Evolutionary conservation across 2,797 vertebrate species (phyloP), one percentile per base, ranked within the genome.

Genomic region (Bradypus variegatus): DNA sequence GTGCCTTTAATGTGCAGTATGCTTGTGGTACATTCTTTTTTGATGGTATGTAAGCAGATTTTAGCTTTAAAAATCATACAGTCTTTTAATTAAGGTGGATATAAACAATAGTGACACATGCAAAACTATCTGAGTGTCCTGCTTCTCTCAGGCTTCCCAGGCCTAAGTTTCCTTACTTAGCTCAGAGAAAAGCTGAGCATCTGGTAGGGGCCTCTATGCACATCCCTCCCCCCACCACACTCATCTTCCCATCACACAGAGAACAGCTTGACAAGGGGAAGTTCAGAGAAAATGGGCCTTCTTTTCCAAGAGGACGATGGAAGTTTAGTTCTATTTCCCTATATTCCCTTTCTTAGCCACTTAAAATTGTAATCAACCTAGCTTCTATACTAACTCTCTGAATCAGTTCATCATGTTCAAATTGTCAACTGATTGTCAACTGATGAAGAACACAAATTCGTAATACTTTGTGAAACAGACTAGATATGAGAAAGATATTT

Each of bases 381-480:
- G 27, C 70, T 72, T 38, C 88, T 48, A 31, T 14, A 84, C 36
- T 87, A 55, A 21, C 78, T 60, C 36, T 80, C 72, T 84, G 76
- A 55, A 89, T 94, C 79, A 90, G 50, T 93, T 89, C 36, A 14
- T 94, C 89, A 58, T 60, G 67, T 36, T 94, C 70, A 95, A 92
- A 95, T 95, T 78, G 33, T 86, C 80, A 45, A 45, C 41, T 93
- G 95, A 73, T 76, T 93, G 81, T 87, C 92, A 92, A 94, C 6
- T 93, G 82, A 93, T 88, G 92, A 94, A 84, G 48, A 94, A 86
- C n/a, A 91, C 67, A 93, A 94, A 94, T 62, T 12, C 72, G 90
- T 81, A 96, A 89, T 65, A 79, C 60, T 94, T 93, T 67, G 62
- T 92, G 92, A 96, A 96, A 92, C 7, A 31, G 62, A 90, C 72